Conservation (phyloP, 2,888 invertebrate genomes). For the Microctonus brassicae region DNA sequence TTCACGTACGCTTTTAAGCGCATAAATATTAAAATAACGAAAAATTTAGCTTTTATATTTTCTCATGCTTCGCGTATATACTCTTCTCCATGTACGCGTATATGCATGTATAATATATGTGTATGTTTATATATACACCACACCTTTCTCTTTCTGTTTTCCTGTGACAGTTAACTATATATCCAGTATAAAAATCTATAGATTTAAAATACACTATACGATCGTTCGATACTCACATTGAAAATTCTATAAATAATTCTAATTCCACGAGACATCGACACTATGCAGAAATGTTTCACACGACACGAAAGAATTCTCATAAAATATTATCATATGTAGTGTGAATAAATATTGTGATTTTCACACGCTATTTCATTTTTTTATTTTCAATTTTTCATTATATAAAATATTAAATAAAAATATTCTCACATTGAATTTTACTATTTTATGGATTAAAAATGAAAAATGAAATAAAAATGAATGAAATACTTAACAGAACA, state of each 20-base stretch:
- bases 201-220: neutral
- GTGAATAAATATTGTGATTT: neutral
- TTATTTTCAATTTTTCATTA: neutral
- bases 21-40: conserved; percentile 23
- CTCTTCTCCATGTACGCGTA: too few relatives aligned
- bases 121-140: neutral
- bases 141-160: neutral
- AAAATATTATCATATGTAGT: conserved; percentile 5
- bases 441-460: neutral
- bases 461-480: neutral
- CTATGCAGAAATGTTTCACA: conserved; percentile 7
- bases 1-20: neutral
- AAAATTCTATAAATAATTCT: conserved; percentile 35
- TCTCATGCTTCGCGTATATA: neutral
- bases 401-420: neutral
- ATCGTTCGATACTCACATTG: conserved; percentile 2
- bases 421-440: neutral
- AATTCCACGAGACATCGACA: conserved; percentile 26
- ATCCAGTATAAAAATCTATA: neutral
- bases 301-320: neutral
- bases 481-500: too few relatives aligned
- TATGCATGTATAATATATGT: neutral
- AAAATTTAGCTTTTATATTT: conserved; percentile 14
- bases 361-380: neutral
- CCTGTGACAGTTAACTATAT: neutral